Base-by-base conservation (phyloP, 30 jellyfish, hydroid and myxozoan species). In the Clytia hemisphaerica region DNA sequence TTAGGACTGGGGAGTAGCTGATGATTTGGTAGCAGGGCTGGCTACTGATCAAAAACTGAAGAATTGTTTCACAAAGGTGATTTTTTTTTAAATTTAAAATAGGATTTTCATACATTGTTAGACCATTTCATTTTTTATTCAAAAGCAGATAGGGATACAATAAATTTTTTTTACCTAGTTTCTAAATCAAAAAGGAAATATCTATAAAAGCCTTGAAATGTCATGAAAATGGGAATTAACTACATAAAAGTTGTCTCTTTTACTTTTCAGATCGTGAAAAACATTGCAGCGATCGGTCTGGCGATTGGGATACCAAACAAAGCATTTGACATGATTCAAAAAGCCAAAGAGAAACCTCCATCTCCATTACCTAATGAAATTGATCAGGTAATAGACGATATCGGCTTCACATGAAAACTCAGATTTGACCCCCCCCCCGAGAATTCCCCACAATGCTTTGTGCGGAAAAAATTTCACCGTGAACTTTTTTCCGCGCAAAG, bases 1-100 rank as follows among this genome's bases (percentile, higher is more conserved):
- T 27, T 18, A 86, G 96, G 96, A 86, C 36, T 75, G 93, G 79
- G 94, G 94, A 4, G 79, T 74, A 45, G 96, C 96, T 3, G 92
- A 78, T 28, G 92, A 79, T 50, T 79, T 86, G 45, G 92, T 86
- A 26, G 96, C 96, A 27, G 93, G 84, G 48, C 38, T 86, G n/a
- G 94, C 96, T 3, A 70, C 94, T 1, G 94, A 86, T 45, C 92
- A 65, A 12, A 86, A 86, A 45, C 80, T 86, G 14, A 67, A 79
- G 59, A 78, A 79, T 44, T 85, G 96, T 16, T 45, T 86, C 16
- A 53, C 94, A 6, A 82, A 86, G 94, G 96, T 86, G 73, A 14
- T 75, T 2, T 19, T 19, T n/a, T 19, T 0, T 31, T 6, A 4
- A 5, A 28, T 14, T 28, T n/a, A 21, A 19, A 0, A 35, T 61